Base-by-base conservation (phyloP, 2,797 vertebrate species). In the Enteromius mattozi region DNA sequence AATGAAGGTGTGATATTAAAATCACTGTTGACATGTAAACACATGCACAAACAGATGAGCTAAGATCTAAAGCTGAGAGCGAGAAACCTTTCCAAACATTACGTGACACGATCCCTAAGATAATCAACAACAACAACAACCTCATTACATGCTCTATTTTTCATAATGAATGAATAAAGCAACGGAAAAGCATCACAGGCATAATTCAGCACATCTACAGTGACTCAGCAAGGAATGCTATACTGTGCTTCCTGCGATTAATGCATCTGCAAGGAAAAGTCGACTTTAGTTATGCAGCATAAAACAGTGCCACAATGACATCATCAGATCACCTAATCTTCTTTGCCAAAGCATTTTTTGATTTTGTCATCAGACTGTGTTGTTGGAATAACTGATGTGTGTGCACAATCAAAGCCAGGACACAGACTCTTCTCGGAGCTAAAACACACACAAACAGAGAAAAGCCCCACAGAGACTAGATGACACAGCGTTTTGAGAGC, bases 401-500 rank as follows among this genome's bases (percentile, higher is more conserved):
- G 30, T 65, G 30, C 74, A 77, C 74, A 77, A 77, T 77, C 74
- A 40, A 59, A 77, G 51, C 33, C 70, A 82, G 70, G 30, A 49
- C 59, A 63, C 69, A 24, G 40, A 8, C 69, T 47, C 21, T 33
- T 33, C 35, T 42, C 47, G 24, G 7, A 21, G 24, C 59, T 84
- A 70, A 63, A 72, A 63, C 61, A 63, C 61, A 63, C 59, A 68
- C 45, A 66, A 74, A 83, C 17, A 71, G 56, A 78, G 42, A 68
- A 65, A 37, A 78, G 78, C 71, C 81, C 78, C 21, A 76, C 65
- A 33, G 68, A 70, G 40, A 77, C 45, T 17, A 78, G 78, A 88
- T 88, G 88, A 88, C 81, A 76, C 86, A 86, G 88, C 88, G 71
- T 40, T 86, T 79, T 47, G 27, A 76, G 79, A 76, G 69, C 78